These are phyloP conservation scores for Calycopis cecrops DNA, from an alignment of 1,140 invertebrate species.

Conservation along the genomic window DNA sequence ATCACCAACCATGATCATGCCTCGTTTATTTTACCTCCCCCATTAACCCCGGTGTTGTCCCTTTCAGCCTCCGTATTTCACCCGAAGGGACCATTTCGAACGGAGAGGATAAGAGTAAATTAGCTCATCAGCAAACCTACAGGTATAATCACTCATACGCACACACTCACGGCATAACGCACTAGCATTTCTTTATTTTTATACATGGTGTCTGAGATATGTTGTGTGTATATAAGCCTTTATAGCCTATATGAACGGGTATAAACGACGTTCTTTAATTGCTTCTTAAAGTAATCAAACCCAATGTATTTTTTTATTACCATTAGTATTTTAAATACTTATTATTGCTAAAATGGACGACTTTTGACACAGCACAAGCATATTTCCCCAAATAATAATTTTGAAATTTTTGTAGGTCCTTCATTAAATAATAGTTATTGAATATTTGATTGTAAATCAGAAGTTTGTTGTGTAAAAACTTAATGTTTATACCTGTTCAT, in stretches of 20 bases:
- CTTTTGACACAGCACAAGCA: too few relatives aligned
- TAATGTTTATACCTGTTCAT: too few relatives aligned
- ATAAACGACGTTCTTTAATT: background rate
- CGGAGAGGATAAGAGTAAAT: slow-evolving; percentile 81
- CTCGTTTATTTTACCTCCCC: slow-evolving; percentile 32
- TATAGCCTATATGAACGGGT: background rate
- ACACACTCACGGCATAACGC: slow-evolving; percentile 47
- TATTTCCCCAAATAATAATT: too few relatives aligned
- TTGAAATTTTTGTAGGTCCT: too few relatives aligned
- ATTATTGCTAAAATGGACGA: too few relatives aligned
- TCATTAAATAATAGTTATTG: too few relatives aligned
- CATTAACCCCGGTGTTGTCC: slow-evolving; percentile 69
- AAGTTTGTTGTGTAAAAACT: too few relatives aligned
- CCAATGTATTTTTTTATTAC: too few relatives aligned
- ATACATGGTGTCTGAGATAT: background rate
- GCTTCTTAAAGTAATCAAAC: too few relatives aligned
- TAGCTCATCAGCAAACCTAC: slow-evolving; percentile 89
- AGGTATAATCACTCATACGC: slow-evolving; percentile 77
- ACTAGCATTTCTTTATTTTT: slow-evolving; percentile 18
- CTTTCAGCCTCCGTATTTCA: slow-evolving; percentile 72
- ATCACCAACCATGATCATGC: slow-evolving; percentile 40
- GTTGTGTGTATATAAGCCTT: background rate
- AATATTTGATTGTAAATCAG: too few relatives aligned
- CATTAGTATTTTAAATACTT: too few relatives aligned
- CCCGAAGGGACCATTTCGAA: slow-evolving; percentile 70